These are phyloP conservation scores for Habropoda laboriosa DNA, from an alignment of 1,140 invertebrate genomes.

Conservation along the genomic window DNA sequence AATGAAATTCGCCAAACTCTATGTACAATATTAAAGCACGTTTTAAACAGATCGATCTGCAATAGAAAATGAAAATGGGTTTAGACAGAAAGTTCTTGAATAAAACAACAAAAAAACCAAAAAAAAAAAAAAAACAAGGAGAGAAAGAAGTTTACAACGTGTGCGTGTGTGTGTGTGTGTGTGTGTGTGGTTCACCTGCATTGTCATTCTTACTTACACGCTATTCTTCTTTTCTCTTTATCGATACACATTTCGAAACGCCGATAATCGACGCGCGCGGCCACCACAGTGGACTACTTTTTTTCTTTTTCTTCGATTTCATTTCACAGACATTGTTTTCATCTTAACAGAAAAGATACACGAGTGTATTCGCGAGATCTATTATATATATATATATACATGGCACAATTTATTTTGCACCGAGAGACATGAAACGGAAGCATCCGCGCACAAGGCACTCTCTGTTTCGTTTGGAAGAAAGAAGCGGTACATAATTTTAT, in stretches of 20 bases:
- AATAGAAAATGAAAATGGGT: background rate
- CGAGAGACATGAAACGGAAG: background rate
- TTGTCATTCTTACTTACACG: constrained; percentile 25
- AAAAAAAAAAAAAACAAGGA: no score
- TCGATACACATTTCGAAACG: background rate
- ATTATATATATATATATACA: background rate
- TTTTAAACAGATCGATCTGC: background rate
- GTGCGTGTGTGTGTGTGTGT: no score
- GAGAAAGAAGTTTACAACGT: no score
- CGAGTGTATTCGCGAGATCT: no score
- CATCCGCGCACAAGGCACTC: constrained; percentile 12
- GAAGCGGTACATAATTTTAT: constrained; percentile 12
- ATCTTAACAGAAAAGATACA: no score
- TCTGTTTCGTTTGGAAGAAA: constrained; percentile 32
- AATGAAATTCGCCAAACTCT: constrained; percentile 24
- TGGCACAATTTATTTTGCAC: constrained; percentile 33
- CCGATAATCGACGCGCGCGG: background rate
- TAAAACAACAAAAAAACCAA: no score
- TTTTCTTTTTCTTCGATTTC: no score
- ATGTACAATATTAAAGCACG: background rate
- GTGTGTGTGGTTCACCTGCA: constrained; percentile 9
- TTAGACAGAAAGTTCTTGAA: no score
- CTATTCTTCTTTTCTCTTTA: background rate
- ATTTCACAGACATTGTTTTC: no score
- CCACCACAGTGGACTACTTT: no score